A percentile compares a stretch with the other conserved stretches of the same genome.
These are phyloP conservation scores for Myotis daubentonii DNA, from an alignment of 2,797 vertebrate species.

Conservation along the genomic window DNA sequence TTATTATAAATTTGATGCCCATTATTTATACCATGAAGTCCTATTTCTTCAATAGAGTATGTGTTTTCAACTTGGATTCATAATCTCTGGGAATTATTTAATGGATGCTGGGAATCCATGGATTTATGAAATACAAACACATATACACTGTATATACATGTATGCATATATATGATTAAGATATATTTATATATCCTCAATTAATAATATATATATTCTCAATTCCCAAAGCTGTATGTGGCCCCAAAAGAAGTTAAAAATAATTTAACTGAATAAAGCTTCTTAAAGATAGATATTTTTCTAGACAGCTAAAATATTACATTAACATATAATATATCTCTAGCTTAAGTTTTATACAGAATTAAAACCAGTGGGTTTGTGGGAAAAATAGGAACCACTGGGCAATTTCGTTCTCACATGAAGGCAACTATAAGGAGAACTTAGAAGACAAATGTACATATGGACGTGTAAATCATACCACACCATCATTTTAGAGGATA, in stretches of 20 bases:
- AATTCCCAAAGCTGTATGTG: neutral
- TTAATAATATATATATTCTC: neutral
- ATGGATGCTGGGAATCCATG: neutral
- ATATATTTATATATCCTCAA: neutral
- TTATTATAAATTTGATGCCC: neutral
- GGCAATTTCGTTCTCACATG: neutral
- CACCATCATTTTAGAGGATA: neutral
- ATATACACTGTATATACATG: no score
- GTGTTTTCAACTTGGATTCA: neutral
- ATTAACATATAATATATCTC: neutral
- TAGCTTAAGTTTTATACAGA: neutral
- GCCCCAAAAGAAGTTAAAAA: neutral
- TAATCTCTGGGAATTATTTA: neutral
- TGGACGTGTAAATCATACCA: neutral
- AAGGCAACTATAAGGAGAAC: neutral
- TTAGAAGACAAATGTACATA: neutral
- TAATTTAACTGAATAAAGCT: neutral
- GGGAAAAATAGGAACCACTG: neutral
- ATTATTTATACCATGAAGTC: neutral
- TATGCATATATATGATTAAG: neutral
- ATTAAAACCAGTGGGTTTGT: neutral
- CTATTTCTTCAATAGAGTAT: neutral
- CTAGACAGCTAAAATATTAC: neutral
- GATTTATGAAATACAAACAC: neutral
- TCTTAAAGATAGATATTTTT: constrained; percentile 9